A percentile compares a stretch with the other conserved stretches of the same genome.
phyloP scores from a whole-genome alignment of 1,140 invertebrate species.

The Meteorus sp. region DNA sequence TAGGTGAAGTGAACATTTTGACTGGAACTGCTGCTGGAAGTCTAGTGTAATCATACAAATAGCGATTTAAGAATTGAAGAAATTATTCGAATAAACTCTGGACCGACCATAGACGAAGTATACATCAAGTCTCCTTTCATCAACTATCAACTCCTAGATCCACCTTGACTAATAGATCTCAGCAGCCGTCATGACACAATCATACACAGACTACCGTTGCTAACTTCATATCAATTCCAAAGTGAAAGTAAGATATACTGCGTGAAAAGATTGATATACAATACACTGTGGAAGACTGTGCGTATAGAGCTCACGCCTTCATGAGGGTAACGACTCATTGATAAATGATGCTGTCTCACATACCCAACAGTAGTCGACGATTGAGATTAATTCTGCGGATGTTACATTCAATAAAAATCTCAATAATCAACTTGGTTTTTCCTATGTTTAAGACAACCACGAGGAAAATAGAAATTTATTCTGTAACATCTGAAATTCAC shows the following conservation, averaged over 20 bases:
- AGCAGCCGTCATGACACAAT: constrained; percentile 50
- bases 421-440: constrained; percentile 21
- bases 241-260: background rate
- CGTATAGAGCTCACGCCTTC: constrained; percentile 12
- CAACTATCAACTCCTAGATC: constrained; percentile 22
- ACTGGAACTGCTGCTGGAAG: background rate
- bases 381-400: constrained; percentile 47
- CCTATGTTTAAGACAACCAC: background rate
- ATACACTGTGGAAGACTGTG: background rate
- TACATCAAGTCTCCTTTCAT: constrained; percentile 13
- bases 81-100: background rate
- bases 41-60: background rate
- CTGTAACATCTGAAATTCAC: no score
- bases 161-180: constrained; percentile 52
- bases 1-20: constrained; percentile 37
- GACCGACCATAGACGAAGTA: background rate
- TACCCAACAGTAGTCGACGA: constrained; percentile 27
- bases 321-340: constrained; percentile 31
- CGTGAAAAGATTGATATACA: background rate
- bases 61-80: no score
- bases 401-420: constrained; percentile 22
- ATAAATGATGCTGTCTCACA: constrained; percentile 41
- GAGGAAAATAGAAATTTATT: background rate
- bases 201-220: constrained; percentile 49
- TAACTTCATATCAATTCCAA: constrained; percentile 52